Base-by-base conservation (phyloP, 2,888 invertebrate species). In the Allygus modestus region DNA sequence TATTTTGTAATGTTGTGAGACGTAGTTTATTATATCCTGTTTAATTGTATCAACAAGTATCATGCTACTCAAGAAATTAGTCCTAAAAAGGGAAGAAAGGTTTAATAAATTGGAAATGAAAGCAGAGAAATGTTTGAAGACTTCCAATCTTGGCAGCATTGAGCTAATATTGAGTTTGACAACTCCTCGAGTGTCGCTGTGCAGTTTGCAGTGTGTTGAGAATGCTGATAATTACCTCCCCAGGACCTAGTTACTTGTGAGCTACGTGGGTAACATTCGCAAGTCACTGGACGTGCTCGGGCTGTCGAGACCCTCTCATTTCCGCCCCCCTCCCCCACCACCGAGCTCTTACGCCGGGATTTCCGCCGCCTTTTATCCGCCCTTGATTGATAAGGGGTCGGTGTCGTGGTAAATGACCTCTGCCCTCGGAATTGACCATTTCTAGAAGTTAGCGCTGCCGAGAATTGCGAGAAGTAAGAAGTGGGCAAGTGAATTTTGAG, bases 331-430 rank as follows among this genome's bases (percentile, higher is more conserved):
- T 20, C 23, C 69, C 7, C 69, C 75, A 43, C 46, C 12, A 43
- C 43, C n/a, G 23, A 28, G 33, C 37, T 37, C 37, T 71, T 71
- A 71, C 71, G 71, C 41, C 71, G 41, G 71, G 71, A 71, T 71
- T 77, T 79, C 79, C 79, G 79, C 58, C 58, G 54, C 79, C 79
- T 79, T 46, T 79, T 79, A 79, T 79, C 79, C 79, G 37, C 79
- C 79, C 79, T 79, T 79, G 79, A 79, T 79, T 79, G 79, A 79
- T 79, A 79, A 28, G 20, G 77, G 75, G 65, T 65, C 65, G 65
- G 65, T 65, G 65, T 65, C 65, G 65, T 65, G 65, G 65, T 65
- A 65, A 65, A 65, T 65, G 65, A 65, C 65, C 65, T 65, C 65
- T 65, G 31, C 28, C 28, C 28, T 58, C 58, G 20, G 26, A 65